Base-by-base conservation (phyloP, 2,888 invertebrate genomes). In the Zonitis immaculata region DNA sequence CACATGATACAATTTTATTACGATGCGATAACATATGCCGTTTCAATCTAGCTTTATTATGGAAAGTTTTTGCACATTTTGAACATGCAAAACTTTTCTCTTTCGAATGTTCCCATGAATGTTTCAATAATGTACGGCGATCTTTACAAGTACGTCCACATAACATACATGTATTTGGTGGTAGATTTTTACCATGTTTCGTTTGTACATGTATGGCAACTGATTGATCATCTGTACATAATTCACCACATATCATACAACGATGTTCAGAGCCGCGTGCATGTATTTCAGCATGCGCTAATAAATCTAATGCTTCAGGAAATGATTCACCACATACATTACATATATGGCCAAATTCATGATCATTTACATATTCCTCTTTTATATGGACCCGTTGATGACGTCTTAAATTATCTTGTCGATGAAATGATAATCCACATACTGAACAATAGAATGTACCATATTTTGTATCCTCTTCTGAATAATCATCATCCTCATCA, bases 261-360 rank as follows among this genome's bases (percentile, higher is more conserved):
- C 85, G 64, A 53, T 78, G 78, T 11, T 80, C 79, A 44, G 79
- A 76, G 52, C 77, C 81, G 66, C 86, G 77, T 39, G 88, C 86
- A 73, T 91, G 90, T 5, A 85, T 79, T 77, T 90, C 89, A 0
- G 89, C 88, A 75, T 90, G 90, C 16, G 89, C 88, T 42, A 89
- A 77, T 61, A 90, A 78, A 71, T 88, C 88, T 65, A 88, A 75
- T 48, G 88, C 88, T 77, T 88, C 88, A 39, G 83, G 80, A 72
- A 89, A 91, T 56, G 82, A 82, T 75, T 89, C 88, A 44, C 89
- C 90, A 72, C 91, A 91, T 30, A 87, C 88, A 69, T 85, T 87
- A 72, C 91, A 91, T 59, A 85, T 81, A 71, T 90, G 88, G 53
- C 80, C 81, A 52, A 71, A 73, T 47, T 73, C 73, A 9, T 76